Base-by-base conservation (phyloP, 2,888 invertebrate species). In the Litoditis marina region DNA sequence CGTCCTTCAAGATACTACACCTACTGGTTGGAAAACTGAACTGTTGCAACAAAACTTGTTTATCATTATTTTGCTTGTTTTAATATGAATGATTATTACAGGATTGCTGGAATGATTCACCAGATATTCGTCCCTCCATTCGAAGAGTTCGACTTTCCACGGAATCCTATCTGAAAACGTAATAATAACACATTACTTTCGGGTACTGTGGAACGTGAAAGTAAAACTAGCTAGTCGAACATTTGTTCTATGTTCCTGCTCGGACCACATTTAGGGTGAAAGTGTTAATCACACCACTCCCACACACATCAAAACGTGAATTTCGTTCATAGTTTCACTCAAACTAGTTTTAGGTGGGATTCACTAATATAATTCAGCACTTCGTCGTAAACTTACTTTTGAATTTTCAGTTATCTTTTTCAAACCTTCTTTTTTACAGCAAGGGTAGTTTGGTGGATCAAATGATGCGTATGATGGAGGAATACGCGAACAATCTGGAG, bases 61-160 rank as follows among this genome's bases (percentile, higher is more conserved):
- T 44, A 22, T 13, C 27, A n/a, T 13, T 31, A 39, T 16, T 51
- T 8, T 44, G n/a, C 22, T 4, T 50, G 31, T 31, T 39, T 32
- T 36, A 30, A 25, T 25, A 28, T 13, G n/a, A 25, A 32, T 8
- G 2, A 36, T 34, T 54, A 19, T 56, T 65, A 47, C 53, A 70
- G 65, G 73, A 76, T 19, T 74, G 72, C 52, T 76, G 76, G 76
- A 68, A 68, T 46, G 74, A 72, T 11, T 52, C 60, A 13, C 67
- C 71, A 11, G 72, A 72, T 25, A 66, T 70, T 42, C 60, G 76
- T 31, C 76, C 76, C 16, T 68, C 69, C 13, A 78, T 79, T 61
- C 68, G 78, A 50, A 50, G 78, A 22, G 78, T 79, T n/a, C 68
- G 78, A 1, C 53, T 78, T 27, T 69, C 73, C 7, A 78, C 78